Evolutionary conservation across 2,797 vertebrate genomes (phyloP).

Genomic region (Meriones psammophilus): DNA sequence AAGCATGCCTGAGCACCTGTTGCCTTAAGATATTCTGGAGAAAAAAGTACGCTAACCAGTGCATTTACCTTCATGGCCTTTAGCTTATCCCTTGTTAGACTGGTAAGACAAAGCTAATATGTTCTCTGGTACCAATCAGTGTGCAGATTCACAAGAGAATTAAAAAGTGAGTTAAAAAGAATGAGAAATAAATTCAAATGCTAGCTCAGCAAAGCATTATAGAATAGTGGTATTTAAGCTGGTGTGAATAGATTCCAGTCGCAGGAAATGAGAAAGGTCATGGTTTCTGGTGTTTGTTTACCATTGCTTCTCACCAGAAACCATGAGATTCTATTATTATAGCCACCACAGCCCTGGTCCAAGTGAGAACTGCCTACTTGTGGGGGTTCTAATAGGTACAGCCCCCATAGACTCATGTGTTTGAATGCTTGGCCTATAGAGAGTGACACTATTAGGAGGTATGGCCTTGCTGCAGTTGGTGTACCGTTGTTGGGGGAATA

Average conservation of each 20-base stretch:
- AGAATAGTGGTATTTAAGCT: not conserved
- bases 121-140: not conserved
- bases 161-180: not conserved
- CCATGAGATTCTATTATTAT: not conserved
- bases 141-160: not conserved
- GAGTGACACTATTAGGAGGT: not conserved
- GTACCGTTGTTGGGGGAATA: no score
- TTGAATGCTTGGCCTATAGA: not conserved
- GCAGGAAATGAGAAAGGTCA: not conserved
- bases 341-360: not conserved
- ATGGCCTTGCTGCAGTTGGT: not conserved
- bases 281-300: not conserved
- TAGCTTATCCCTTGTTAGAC: not conserved
- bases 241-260: not conserved
- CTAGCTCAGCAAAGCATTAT: not conserved
- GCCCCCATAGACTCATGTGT: not conserved
- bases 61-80: not conserved
- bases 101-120: slow-evolving; percentile 10
- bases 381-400: not conserved
- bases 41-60: slow-evolving; percentile 9
- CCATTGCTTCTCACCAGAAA: not conserved
- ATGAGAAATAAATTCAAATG: slow-evolving; percentile 7
- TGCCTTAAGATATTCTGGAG: not conserved
- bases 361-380: not conserved
- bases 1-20: not conserved